Evolutionary conservation across 2,113 vertebrate species (phyloP).

Genomic region (Tretioscincus oriximinensis): DNA sequence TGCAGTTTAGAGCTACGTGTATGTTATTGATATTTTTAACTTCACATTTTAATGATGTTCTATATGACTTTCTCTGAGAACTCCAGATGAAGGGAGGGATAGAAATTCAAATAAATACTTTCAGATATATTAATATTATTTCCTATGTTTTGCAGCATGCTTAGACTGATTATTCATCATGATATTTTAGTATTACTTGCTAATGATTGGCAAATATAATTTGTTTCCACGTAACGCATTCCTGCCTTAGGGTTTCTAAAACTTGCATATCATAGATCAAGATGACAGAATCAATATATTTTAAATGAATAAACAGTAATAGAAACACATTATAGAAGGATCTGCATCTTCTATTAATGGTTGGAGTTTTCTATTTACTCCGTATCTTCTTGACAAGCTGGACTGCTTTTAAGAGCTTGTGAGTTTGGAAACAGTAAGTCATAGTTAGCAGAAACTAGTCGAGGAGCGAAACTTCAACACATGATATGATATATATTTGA

Average conservation of each 20-base stretch:
- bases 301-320: rapidly evolving
- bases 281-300: neutral
- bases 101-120: neutral
- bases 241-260: neutral
- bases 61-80: too few relatives aligned
- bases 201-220: neutral
- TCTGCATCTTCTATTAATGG: neutral
- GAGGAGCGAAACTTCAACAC: too few relatives aligned
- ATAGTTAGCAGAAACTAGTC: neutral
- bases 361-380: neutral
- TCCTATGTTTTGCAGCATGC: neutral
- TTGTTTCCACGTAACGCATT: neutral
- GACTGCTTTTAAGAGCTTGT: neutral
- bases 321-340: constrained; percentile 1
- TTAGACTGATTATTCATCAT: rapidly evolving
- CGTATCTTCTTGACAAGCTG: neutral
- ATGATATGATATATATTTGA: too few relatives aligned
- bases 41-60: too few relatives aligned
- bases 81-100: too few relatives aligned
- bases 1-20: too few relatives aligned
- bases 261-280: neutral
- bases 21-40: too few relatives aligned
- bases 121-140: neutral
- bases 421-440: neutral
- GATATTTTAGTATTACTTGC: neutral